Conservation (phyloP, 2,888 invertebrate genomes). For the Lochmaea capreae region DNA sequence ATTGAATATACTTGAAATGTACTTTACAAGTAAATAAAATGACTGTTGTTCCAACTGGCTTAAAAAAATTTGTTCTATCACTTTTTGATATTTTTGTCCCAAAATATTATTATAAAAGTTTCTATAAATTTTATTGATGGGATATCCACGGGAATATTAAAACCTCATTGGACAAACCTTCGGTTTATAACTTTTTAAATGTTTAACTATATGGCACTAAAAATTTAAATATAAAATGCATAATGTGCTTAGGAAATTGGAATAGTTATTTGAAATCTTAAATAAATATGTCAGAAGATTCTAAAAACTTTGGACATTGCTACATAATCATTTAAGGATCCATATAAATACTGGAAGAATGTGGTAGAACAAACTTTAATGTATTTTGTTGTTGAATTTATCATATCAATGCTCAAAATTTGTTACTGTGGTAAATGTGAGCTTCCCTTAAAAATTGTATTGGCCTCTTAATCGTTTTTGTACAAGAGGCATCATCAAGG, state of each 20-base stretch:
- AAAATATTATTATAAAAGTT: too few species aligned
- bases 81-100: background rate
- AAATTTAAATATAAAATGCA: too few species aligned
- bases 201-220: too few species aligned
- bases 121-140: background rate
- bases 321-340: background rate
- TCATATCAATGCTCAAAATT: conserved; percentile 51
- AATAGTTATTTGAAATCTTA: too few species aligned
- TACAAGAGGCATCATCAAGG: conserved; percentile 28
- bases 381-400: conserved; percentile 41
- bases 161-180: too few species aligned
- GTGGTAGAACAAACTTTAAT: background rate
- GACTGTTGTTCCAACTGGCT: background rate
- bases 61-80: conserved; percentile 3
- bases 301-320: background rate
- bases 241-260: too few species aligned
- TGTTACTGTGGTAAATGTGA: conserved; percentile 50
- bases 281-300: too few species aligned
- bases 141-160: too few species aligned
- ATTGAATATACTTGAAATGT: background rate
- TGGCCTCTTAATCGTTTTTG: conserved; percentile 17
- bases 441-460: conserved; percentile 44
- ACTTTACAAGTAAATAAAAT: background rate
- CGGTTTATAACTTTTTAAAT: too few species aligned
- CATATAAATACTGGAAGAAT: background rate